Percentiles rank a stretch among this genome's conserved stretches.
Evolutionary conservation across 2,797 vertebrate species (phyloP).

Genomic region (Apogon talboti): DNA sequence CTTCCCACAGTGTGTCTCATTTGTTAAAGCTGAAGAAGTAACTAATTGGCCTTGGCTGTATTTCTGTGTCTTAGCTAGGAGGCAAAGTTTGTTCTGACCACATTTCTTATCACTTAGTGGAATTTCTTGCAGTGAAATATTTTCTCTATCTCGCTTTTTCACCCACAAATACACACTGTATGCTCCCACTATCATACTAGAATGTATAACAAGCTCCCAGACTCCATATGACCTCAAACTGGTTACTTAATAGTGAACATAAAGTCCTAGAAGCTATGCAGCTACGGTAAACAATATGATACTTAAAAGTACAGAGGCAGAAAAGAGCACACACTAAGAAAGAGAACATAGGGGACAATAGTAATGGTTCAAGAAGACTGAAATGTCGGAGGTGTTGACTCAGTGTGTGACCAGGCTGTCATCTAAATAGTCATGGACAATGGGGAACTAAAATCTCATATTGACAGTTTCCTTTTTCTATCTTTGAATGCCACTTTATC

Average conservation of each 20-base stretch:
- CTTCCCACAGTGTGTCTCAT: no score
- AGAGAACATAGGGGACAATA: no score
- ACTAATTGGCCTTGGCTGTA: slow-evolving; percentile 25
- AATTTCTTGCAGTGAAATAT: slow-evolving; percentile 23
- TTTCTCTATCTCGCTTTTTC: not conserved
- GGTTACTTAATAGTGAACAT: slow-evolving; percentile 31
- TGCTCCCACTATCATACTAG: slow-evolving; percentile 51
- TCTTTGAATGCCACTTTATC: no score
- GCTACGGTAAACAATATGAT: no score
- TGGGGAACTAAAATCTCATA: no score
- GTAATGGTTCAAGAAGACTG: no score
- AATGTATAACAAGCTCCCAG: slow-evolving; percentile 48
- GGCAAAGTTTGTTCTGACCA: slow-evolving; percentile 28
- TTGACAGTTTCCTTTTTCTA: no score
- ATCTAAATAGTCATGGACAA: no score
- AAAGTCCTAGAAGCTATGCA: not conserved
- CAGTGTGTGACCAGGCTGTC: no score
- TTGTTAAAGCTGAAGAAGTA: slow-evolving; percentile 4
- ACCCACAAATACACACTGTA: slow-evolving; percentile 14
- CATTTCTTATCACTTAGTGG: slow-evolving; percentile 44
- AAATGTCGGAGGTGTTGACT: no score
- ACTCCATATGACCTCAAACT: slow-evolving; percentile 23
- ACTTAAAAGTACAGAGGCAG: no score
- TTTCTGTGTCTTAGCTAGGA: slow-evolving; percentile 20
- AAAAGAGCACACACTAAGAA: no score